Evolutionary conservation across 2,113 vertebrate genomes (phyloP).

Genomic region (Archilochus colubris): DNA sequence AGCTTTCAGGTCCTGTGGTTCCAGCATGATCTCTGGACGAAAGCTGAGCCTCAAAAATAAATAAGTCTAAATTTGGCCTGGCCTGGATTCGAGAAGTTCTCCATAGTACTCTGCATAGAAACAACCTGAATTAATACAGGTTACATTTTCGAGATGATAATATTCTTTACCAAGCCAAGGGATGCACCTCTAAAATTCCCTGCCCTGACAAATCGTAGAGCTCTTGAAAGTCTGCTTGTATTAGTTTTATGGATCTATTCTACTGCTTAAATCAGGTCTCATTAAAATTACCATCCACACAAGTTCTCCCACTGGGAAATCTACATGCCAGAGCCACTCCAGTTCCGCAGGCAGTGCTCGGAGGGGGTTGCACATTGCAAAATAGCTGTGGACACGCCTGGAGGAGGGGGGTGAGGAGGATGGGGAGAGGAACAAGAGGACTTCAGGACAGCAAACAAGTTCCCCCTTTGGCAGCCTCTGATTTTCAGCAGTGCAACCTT

Average conservation of each 20-base stretch:
- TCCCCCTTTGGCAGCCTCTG: constrained; percentile 6
- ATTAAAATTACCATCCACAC: constrained; percentile 76
- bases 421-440: constrained; percentile 25
- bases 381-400: not conserved
- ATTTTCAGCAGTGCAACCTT: constrained; percentile 28
- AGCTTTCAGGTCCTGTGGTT: constrained; percentile 55
- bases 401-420: not conserved
- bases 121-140: constrained; percentile 65
- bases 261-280: constrained; percentile 77
- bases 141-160: constrained; percentile 58
- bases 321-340: constrained; percentile 71
- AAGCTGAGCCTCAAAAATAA: constrained; percentile 62
- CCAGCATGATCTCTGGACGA: constrained; percentile 23
- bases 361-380: constrained; percentile 66
- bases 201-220: constrained; percentile 62
- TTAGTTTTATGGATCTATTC: constrained; percentile 77
- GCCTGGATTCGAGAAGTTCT: constrained; percentile 63
- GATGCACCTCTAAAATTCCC: constrained; percentile 66
- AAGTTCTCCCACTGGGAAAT: constrained; percentile 73
- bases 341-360: constrained; percentile 68
- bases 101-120: constrained; percentile 50
- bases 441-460: constrained; percentile 56
- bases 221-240: constrained; percentile 75
- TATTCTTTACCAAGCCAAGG: constrained; percentile 59
- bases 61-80: constrained; percentile 67